Base-by-base conservation (phyloP, 2,797 vertebrate species). In the Etheostoma nigrum region DNA sequence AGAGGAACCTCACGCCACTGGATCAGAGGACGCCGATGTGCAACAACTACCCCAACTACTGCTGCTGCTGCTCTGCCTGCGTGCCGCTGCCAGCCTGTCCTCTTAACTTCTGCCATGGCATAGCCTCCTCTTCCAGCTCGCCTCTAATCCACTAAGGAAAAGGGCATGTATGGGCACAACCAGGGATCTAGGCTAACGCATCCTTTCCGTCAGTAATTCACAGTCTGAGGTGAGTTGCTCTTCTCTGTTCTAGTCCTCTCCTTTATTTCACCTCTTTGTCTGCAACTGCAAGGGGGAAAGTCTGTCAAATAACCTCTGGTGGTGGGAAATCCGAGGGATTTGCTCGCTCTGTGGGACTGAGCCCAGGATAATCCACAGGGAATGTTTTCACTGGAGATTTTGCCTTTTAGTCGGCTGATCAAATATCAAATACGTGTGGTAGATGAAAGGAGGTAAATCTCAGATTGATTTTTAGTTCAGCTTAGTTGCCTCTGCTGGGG, bases 211-310 rank as follows among this genome's bases (percentile, higher is more conserved):
- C 96, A 91, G 89, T 95, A 91, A 93, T 92, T 88, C 86, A 84
- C 89, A 87, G 88, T 90, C 90, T 93, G 94, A 97, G 97, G 97
- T 98, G 96, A 98, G 97, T 93, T 78, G 71, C 84, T 77, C 71
- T 70, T 72, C 65, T 88, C 77, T 78, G 69, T 75, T 90, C 72
- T 74, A n/a, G 57, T 83, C 74, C 68, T 76, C 74, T 84, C 82
- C 81, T 86, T 67, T 74, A 44, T 86, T 84, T 86, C 88, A 86
- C 82, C 86, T 89, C 75, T 86, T 76, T 44, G 70, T 69, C 77
- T 78, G 61, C 69, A 59, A 55, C 72, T 80, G 81, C 52, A 62
- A 33, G 18, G 72, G 25, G 44, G 60, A 48, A 72, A 81, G 74
- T 78, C 78, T 60, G 74, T 79, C 72, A 51, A 77, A 89, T 81